Evolutionary conservation across 2,113 vertebrate species (phyloP).

Genomic region (Pitta sordida): DNA sequence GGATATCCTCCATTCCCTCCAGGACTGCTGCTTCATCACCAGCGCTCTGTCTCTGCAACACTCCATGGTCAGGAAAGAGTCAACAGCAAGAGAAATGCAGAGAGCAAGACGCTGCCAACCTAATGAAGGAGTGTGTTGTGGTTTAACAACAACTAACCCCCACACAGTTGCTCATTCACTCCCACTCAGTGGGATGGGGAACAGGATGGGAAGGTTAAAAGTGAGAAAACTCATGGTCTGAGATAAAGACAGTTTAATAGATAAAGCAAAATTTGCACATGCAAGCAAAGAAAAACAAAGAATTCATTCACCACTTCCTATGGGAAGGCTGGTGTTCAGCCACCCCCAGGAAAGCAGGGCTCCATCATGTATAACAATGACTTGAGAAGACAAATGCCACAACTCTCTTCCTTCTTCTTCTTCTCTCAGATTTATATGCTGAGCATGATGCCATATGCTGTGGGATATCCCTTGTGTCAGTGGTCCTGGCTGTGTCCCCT

Average conservation of each 20-base stretch:
- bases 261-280: not conserved
- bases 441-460: not conserved
- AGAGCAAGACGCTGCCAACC: not conserved
- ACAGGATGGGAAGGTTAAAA: not conserved
- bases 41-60: not conserved
- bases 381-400: not conserved
- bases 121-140: not conserved
- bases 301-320: not conserved
- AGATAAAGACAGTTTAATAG: not conserved
- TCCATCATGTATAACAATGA: rapidly evolving
- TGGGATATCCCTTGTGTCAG: not conserved
- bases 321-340: not conserved
- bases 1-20: not conserved
- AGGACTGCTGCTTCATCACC: not conserved
- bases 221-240: not conserved
- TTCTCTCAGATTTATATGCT: not conserved
- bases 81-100: not conserved
- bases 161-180: not conserved
- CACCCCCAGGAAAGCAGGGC: not conserved
- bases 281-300: not conserved
- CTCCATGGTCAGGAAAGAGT: not conserved
- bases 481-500: not conserved
- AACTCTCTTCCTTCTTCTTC: not conserved
- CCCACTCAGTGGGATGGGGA: rapidly evolving
- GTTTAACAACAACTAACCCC: not conserved